Percentiles rank a stretch among this genome's conserved stretches.
These are phyloP conservation scores for Conistra vaccinii DNA, from an alignment of 2,888 invertebrate genomes.

Conservation along the genomic window DNA sequence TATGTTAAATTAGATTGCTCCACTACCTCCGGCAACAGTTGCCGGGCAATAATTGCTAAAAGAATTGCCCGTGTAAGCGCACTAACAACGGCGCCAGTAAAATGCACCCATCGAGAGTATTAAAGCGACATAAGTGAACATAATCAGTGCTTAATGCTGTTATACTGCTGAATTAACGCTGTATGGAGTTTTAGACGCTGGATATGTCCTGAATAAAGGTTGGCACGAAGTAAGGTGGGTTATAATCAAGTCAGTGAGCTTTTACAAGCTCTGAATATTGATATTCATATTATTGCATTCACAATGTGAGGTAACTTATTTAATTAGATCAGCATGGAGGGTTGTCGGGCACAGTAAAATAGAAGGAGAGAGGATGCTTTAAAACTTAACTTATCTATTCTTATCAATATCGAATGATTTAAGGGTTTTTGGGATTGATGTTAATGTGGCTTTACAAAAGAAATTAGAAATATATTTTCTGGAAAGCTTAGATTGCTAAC, in stretches of 20 bases:
- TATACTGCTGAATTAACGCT: slow-evolving; percentile 1
- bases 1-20: not conserved
- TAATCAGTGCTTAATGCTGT: slow-evolving; percentile 32
- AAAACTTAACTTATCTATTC: too few species aligned
- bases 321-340: not conserved
- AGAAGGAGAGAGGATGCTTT: too few species aligned
- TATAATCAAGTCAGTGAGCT: too few species aligned
- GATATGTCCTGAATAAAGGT: not conserved
- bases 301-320: too few species aligned
- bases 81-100: slow-evolving; percentile 7
- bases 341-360: too few species aligned
- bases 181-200: not conserved
- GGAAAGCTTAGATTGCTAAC: too few species aligned
- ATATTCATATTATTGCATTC: not conserved
- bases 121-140: slow-evolving; percentile 48
- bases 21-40: not conserved
- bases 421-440: not conserved
- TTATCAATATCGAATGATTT: not conserved
- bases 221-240: too few species aligned
- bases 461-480: too few species aligned
- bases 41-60: not conserved
- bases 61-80: not conserved
- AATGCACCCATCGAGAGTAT: slow-evolving; percentile 30
- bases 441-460: not conserved
- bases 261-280: not conserved